Evolutionary conservation across 2,797 vertebrate genomes (phyloP), one percentile per base, ranked within the genome.

Genomic region (Lepilemur ruficaudatus): DNA sequence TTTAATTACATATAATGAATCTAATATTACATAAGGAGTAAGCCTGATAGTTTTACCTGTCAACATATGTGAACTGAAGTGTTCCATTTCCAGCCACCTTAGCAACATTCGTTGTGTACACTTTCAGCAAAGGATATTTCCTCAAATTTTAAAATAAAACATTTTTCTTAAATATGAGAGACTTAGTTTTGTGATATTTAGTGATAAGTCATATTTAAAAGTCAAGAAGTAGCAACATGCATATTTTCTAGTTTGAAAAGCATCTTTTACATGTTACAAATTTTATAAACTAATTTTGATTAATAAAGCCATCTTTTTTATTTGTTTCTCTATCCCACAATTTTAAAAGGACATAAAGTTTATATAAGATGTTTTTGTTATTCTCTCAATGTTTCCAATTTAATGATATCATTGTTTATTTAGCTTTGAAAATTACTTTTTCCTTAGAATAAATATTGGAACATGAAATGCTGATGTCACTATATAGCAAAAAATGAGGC

Each of bases 401-500:
- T 97, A 98, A 97, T 98, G 81, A 97, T 97, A 97, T 91, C 38
- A 97, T 90, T 98, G 95, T 97, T 97, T 98, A 96, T 98, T 97
- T 98, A 97, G 35, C 38, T 97, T 96, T 97, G 75, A 98, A 96
- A 98, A 97, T 98, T 94, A 97, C 91, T 97, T 98, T 97, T 95
- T 93, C 30, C 25, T 93, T 95, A 95, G 79, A 98, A 98, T 98
- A 98, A 98, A 98, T 98, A 98, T 93, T 98, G 86, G 98, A 96
- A 70, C 93, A 95, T 93, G 97, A 98, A 98, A 97, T 96, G 83
- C 83, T 98, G 97, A 98, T 98, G 89, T 98, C 97, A 98, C 61
- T 96, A 23, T 70, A 97, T 87, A 96, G 28, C 43, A 92, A 92
- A 97, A 97, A 97, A 80, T 93, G 72, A 97, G 76, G 86, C 63